Conservation (phyloP, 2,113 vertebrate species). For the Burhinus bistriatus region DNA sequence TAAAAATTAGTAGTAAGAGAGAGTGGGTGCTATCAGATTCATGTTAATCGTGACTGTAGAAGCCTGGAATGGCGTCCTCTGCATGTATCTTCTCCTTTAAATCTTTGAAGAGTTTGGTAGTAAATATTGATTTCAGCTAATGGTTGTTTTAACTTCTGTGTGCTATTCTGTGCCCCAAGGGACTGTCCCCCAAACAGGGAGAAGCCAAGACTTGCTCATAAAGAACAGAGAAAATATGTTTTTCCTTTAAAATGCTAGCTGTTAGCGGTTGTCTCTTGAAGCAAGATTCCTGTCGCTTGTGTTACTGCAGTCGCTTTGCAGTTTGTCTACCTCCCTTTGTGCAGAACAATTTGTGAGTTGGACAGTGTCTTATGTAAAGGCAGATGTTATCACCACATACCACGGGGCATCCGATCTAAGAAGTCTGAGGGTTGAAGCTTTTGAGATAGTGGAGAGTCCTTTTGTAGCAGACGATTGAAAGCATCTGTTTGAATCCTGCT, state of each 20-base stretch:
- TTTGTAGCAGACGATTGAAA: neutral
- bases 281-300: neutral
- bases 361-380: conserved; percentile 26
- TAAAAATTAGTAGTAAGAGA: neutral
- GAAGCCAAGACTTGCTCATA: conserved; percentile 68
- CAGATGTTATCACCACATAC: neutral
- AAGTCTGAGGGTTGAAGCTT: neutral
- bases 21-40: neutral
- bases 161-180: conserved; percentile 51
- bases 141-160: conserved; percentile 62
- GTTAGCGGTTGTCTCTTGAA: neutral
- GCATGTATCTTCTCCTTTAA: conserved; percentile 16
- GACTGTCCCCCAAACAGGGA: conserved; percentile 54
- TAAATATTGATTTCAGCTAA: conserved; percentile 72
- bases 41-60: neutral
- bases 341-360: neutral
- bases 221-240: conserved; percentile 53
- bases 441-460: neutral
- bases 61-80: neutral
- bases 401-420: neutral
- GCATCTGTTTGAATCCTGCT: neutral
- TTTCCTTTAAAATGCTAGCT: conserved; percentile 58
- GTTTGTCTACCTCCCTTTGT: neutral
- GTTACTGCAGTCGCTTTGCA: neutral
- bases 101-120: conserved; percentile 38